phyloP scores from a whole-genome alignment of 1,140 invertebrate species.

The Leguminivora glycinivorella region DNA sequence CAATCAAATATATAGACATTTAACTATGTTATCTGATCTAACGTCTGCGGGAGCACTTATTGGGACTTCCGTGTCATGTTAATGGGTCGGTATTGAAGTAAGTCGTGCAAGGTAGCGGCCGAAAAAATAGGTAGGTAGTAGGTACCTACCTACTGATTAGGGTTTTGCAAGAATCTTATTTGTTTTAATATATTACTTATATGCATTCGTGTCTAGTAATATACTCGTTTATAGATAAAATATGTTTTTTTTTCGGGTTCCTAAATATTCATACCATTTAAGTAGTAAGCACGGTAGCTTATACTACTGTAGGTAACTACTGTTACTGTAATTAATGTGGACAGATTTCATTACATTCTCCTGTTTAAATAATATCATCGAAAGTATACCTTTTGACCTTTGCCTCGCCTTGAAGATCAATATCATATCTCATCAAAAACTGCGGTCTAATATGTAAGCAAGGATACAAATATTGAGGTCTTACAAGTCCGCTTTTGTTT shows the following conservation, averaged over 20 bases:
- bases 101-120: background rate
- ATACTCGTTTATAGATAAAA: too few species aligned
- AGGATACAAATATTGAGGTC: background rate
- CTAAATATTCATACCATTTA: background rate
- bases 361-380: background rate
- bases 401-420: background rate
- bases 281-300: too few species aligned
- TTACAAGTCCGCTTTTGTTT: background rate
- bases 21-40: background rate
- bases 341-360: background rate
- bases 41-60: background rate
- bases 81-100: background rate
- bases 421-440: background rate
- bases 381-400: background rate
- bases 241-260: too few species aligned
- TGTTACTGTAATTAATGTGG: background rate
- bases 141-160: too few species aligned
- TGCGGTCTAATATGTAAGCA: background rate
- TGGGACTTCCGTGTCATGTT: conserved; percentile 10
- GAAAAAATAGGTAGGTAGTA: too few species aligned
- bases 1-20: conserved; percentile 16
- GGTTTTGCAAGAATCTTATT: background rate
- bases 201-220: too few species aligned
- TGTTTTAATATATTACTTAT: background rate
- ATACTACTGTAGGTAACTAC: background rate